Conservation (phyloP, 2,113 vertebrate species). For the Seriola rivoliana region DNA sequence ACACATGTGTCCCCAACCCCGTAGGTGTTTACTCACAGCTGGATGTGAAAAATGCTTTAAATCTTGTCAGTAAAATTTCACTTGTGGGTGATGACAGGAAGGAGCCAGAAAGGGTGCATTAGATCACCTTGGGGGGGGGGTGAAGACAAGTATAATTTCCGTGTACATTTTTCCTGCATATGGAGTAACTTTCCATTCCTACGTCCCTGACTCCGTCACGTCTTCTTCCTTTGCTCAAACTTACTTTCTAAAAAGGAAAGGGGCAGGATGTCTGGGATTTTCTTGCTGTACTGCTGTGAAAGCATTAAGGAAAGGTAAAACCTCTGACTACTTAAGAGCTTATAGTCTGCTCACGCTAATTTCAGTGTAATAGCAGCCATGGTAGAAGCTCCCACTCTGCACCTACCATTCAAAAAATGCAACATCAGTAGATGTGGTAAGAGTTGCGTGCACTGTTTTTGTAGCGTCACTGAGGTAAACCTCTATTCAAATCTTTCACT, state of each 20-base stretch:
- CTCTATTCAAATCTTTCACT: neutral
- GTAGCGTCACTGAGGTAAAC: neutral
- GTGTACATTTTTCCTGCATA: neutral
- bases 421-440: neutral
- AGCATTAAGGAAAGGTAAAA: constrained; percentile 56
- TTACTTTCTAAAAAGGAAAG: constrained; percentile 27
- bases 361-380: neutral
- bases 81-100: constrained; percentile 47
- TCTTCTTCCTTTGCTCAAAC: constrained; percentile 12
- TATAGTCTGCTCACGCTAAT: constrained; percentile 17
- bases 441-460: neutral
- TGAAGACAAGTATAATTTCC: neutral
- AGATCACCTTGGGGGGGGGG: constrained; percentile 18
- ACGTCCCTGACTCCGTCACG: neutral
- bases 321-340: constrained; percentile 33
- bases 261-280: constrained; percentile 49
- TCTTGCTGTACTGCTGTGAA: constrained; percentile 22
- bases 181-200: neutral
- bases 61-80: constrained; percentile 62
- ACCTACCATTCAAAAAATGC: neutral
- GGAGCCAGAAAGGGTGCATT: constrained; percentile 19
- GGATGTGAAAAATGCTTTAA: constrained; percentile 62
- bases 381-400: neutral
- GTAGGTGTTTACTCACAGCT: constrained; percentile 49
- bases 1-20: neutral